phyloP scores from a whole-genome alignment of 2,888 invertebrate species.

The Margaritifera margaritifera region DNA sequence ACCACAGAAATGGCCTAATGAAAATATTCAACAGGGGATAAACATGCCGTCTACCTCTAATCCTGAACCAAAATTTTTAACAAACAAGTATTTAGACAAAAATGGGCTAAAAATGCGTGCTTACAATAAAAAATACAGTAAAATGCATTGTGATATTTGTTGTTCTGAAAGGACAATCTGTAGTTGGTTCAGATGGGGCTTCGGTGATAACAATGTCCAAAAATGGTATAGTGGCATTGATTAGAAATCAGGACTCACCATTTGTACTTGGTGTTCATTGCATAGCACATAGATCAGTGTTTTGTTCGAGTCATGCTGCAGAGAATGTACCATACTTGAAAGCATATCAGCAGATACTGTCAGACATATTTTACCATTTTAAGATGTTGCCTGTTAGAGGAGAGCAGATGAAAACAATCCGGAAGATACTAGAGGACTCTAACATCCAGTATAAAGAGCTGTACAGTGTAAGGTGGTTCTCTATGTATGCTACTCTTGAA shows the following conservation, averaged over 20 bases:
- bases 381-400: conserved; percentile 9
- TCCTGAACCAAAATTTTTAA: too few relatives aligned
- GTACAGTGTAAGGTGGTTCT: conserved; percentile 10
- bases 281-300: conserved; percentile 5
- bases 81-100: too few relatives aligned
- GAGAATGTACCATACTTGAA: conserved; percentile 10
- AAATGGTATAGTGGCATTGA: conserved; percentile 9
- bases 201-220: conserved; percentile 5
- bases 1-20: too few relatives aligned
- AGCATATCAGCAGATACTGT: neutral
- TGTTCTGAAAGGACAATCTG: too few relatives aligned
- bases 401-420: conserved; percentile 8
- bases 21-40: too few relatives aligned
- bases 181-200: conserved; percentile 9
- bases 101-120: too few relatives aligned
- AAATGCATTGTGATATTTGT: too few relatives aligned
- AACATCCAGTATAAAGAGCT: conserved; percentile 14
- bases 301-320: conserved; percentile 9
- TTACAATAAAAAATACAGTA: too few relatives aligned
- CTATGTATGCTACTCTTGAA: too few relatives aligned
- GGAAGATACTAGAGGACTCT: conserved; percentile 2
- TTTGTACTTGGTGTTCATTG: conserved; percentile 14
- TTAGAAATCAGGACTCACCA: conserved; percentile 5
- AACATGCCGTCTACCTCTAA: too few relatives aligned
- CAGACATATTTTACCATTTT: conserved; percentile 15